Evolutionary conservation across 2,888 invertebrate species (phyloP).

Genomic region (Metacarcinus magister): DNA sequence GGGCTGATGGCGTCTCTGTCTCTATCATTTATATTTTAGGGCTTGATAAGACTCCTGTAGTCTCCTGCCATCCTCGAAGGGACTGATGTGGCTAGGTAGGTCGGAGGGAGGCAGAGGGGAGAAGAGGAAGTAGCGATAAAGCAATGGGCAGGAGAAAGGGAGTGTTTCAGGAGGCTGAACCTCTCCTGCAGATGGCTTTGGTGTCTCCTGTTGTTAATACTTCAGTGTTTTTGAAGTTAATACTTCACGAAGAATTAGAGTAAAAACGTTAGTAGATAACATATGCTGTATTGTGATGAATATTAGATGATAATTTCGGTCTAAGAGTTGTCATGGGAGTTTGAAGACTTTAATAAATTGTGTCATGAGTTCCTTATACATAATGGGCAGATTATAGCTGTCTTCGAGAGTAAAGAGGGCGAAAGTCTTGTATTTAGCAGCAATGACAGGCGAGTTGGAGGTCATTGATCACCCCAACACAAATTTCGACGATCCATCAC

Average conservation of each 20-base stretch:
- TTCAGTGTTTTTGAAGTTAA: not conserved
- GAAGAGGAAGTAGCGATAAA: not conserved
- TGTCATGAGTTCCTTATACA: not conserved
- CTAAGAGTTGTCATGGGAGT: not conserved
- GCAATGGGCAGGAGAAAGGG: too few species aligned
- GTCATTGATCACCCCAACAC: not conserved
- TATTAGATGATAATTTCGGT: not conserved
- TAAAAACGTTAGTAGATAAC: not conserved
- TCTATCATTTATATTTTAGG: not conserved
- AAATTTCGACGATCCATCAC: not conserved
- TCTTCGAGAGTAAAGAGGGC: not conserved
- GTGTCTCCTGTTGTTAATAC: not conserved
- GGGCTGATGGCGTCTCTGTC: not conserved
- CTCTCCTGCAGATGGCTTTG: not conserved
- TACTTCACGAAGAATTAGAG: not conserved
- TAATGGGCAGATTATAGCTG: not conserved
- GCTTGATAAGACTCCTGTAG: not conserved
- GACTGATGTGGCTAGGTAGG: not conserved
- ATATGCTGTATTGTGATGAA: not conserved
- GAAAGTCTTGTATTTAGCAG: not conserved
- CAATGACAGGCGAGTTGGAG: not conserved
- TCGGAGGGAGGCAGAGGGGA: not conserved
- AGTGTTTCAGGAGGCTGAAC: not conserved
- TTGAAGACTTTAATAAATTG: not conserved
- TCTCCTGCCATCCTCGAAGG: not conserved